Base-by-base conservation (phyloP, 1,140 invertebrate species). In the silkworm (Bombyx mori) region DNA sequence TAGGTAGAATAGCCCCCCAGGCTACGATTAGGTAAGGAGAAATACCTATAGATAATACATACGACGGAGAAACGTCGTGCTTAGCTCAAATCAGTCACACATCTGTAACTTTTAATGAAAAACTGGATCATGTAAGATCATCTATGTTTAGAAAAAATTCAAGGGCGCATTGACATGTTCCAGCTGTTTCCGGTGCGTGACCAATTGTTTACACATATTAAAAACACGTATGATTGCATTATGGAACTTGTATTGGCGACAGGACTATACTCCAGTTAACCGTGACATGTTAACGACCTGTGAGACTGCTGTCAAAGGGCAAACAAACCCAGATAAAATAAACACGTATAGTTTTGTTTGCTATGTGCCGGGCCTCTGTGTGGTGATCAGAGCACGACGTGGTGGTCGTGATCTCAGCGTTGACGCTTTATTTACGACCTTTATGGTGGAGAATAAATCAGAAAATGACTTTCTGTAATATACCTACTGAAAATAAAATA, bases 221-320 rank as follows among this genome's bases (percentile, higher is more conserved):
- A 77, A 72, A 63, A 68, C 57, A 63, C 52, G 58, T 62, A 63
- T 69, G 59, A 66, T 75, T 66, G 77, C 77, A 77, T 76, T 72
- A 81, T 81, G 66, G 63, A 68, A 69, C 58, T 54, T 57, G 52
- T 63, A 58, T 58, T 52, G 50, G 52, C 42, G 60, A 42, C 46
- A 51, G 64, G 67, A 71, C 68, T 68, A 61, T 64, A 66, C 68
- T 66, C 68, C 72, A 77, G 76, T 86, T 79, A 82, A 72, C 71
- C 71, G 68, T 76, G 79, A 80, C 68, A 71, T 81, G 81, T 73
- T 83, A 86, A 86, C 72, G 77, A 83, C 77, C 80, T 80, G 82
- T 82, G 81, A 82, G 80, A 83, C 70, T 83, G 81, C 79, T 86
- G 82, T 82, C 82, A 84, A 82, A 86, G 74, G 71, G 70, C 69